Conservation (phyloP, 2,888 invertebrate genomes). For the Aphidius colemani region DNA sequence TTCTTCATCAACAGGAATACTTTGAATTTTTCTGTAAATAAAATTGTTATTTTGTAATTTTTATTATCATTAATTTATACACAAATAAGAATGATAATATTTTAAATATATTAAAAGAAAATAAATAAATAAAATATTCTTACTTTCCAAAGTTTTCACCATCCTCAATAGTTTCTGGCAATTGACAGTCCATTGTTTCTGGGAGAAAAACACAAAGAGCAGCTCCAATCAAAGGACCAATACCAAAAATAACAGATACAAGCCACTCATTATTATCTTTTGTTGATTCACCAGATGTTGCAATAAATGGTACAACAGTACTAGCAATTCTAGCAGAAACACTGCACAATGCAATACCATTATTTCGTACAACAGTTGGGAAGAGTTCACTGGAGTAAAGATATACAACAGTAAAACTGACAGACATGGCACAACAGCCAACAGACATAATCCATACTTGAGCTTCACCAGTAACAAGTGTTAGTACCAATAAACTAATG, state of each 20-base stretch:
- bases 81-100: no score
- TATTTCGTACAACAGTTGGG: slow-evolving; percentile 87
- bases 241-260: slow-evolving; percentile 47
- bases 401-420: slow-evolving; percentile 85
- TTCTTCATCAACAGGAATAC: no score
- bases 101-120: no score
- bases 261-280: no score
- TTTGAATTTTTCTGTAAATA: no score
- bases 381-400: slow-evolving; percentile 87
- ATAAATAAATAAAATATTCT: slow-evolving; percentile 4
- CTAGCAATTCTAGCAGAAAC: slow-evolving; percentile 85
- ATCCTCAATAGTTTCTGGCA: slow-evolving; percentile 63
- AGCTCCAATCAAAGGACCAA: slow-evolving; percentile 59
- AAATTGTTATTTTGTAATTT: no score
- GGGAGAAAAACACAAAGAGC: slow-evolving; percentile 60
- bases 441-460: slow-evolving; percentile 71
- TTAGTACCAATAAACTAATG: slow-evolving; percentile 42
- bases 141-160: slow-evolving; percentile 60
- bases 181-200: slow-evolving; percentile 62
- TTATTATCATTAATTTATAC: no score
- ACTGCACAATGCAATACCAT: slow-evolving; percentile 84
- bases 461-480: slow-evolving; percentile 45
- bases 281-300: slow-evolving; percentile 57
- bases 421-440: slow-evolving; percentile 80
- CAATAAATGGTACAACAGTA: slow-evolving; percentile 83